Evolutionary conservation across 2,888 invertebrate genomes (phyloP).

Genomic region (Mimachlamys varia): DNA sequence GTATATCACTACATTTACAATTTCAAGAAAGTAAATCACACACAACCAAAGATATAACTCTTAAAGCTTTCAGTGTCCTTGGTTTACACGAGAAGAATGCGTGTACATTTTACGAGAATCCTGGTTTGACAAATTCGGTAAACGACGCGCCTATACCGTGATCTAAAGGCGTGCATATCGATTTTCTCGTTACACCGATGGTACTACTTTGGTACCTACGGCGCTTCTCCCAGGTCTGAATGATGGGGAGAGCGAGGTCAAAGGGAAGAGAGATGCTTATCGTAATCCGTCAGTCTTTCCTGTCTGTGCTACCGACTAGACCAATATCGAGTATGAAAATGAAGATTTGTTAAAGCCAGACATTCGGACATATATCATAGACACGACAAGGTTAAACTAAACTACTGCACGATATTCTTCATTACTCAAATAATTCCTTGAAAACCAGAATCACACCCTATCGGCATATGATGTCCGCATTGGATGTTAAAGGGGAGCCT

Average conservation of each 20-base stretch:
- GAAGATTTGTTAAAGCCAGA: neutral
- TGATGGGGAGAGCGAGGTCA: conserved; percentile 1
- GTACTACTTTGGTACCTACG: neutral
- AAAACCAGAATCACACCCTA: too few relatives aligned
- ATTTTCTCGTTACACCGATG: neutral
- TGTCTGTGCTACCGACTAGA: neutral
- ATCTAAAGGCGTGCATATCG: neutral
- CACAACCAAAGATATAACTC: too few relatives aligned
- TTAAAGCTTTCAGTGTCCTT: neutral
- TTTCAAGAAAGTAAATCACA: too few relatives aligned
- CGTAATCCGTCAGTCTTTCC: neutral
- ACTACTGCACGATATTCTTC: too few relatives aligned
- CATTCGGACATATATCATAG: too few relatives aligned
- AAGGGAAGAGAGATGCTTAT: neutral
- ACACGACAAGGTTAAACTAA: too few relatives aligned
- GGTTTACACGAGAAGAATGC: neutral
- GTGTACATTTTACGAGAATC: neutral
- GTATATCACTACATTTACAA: too few relatives aligned
- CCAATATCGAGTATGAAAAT: neutral
- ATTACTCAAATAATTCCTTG: too few relatives aligned
- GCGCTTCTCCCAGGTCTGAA: neutral
- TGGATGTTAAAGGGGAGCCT: too few relatives aligned
- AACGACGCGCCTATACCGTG: neutral
- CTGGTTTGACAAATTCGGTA: neutral
- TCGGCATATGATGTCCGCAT: too few relatives aligned